Percentiles rank a stretch among this genome's conserved stretches.
phyloP scores from a whole-genome alignment of 2,797 vertebrate genomes.

The Glyptemys insculpta region DNA sequence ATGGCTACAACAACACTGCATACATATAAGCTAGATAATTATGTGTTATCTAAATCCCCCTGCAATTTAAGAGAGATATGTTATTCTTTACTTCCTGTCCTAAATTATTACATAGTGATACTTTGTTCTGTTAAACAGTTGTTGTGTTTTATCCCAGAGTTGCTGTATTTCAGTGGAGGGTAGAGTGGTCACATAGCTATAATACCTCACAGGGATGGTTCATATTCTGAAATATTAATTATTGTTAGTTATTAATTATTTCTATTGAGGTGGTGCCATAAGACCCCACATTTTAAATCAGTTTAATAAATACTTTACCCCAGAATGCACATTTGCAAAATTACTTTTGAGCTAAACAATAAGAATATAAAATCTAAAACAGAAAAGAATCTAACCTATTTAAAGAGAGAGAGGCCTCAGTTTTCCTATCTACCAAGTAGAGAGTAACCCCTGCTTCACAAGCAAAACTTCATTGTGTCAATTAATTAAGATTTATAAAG shows the following conservation, averaged over 20 bases:
- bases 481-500: slow-evolving; percentile 60
- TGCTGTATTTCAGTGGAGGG: background rate
- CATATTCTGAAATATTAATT: background rate
- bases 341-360: background rate
- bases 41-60: slow-evolving; percentile 21
- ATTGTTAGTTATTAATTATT: background rate
- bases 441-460: slow-evolving; percentile 58
- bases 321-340: background rate
- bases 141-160: rapidly evolving
- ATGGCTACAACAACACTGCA: background rate
- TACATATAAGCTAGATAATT: background rate
- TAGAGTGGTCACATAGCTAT: background rate
- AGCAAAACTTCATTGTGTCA: slow-evolving; percentile 42
- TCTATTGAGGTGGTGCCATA: background rate
- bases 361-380: background rate
- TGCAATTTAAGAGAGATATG: slow-evolving; percentile 22
- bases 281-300: background rate
- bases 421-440: background rate
- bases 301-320: background rate
- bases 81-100: background rate
- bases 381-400: slow-evolving; percentile 31
- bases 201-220: background rate
- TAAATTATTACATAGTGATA: background rate
- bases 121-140: rapidly evolving
- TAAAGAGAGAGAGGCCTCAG: slow-evolving; percentile 48